Evolutionary conservation across 2,888 invertebrate genomes (phyloP).

Genomic region (Deilephila elpenor): DNA sequence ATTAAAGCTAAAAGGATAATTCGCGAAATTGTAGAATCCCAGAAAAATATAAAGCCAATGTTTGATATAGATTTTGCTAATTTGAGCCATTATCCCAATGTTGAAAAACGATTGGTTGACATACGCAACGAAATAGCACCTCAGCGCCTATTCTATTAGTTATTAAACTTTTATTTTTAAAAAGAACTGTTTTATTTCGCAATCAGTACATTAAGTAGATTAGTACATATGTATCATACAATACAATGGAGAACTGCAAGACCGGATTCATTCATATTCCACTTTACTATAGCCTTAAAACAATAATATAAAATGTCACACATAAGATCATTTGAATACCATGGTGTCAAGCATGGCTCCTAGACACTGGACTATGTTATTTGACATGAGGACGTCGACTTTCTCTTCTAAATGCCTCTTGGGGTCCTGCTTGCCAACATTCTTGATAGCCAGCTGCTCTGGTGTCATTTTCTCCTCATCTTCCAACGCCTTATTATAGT

Average conservation of each 20-base stretch:
- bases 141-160: conserved; percentile 63
- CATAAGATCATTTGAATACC: conserved; percentile 79
- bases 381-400: conserved; percentile 97
- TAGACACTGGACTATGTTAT: conserved; percentile 98
- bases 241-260: conserved; percentile 60
- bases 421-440: conserved; percentile 99
- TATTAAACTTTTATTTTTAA: conserved; percentile 49
- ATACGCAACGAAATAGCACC: conserved; percentile 71
- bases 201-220: conserved; percentile 67
- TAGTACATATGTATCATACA: conserved; percentile 69
- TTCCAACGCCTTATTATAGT: conserved; percentile 98
- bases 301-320: conserved; percentile 54
- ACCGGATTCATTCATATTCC: conserved; percentile 64
- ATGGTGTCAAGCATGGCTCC: conserved; percentile 96
- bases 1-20: conserved; percentile 66
- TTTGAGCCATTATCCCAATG: conserved; percentile 54
- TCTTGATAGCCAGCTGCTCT: conserved; percentile 99
- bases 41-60: conserved; percentile 65
- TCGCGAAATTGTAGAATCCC: conserved; percentile 62
- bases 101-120: conserved; percentile 54
- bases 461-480: conserved; percentile 99
- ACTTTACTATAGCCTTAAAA: conserved; percentile 66
- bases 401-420: conserved; percentile 99
- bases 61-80: conserved; percentile 71
- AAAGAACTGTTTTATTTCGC: conserved; percentile 70